Percentiles rank a stretch among this genome's conserved stretches.
Evolutionary conservation across 2,797 vertebrate species (phyloP).

Genomic region (Sebastes nivosus): DNA sequence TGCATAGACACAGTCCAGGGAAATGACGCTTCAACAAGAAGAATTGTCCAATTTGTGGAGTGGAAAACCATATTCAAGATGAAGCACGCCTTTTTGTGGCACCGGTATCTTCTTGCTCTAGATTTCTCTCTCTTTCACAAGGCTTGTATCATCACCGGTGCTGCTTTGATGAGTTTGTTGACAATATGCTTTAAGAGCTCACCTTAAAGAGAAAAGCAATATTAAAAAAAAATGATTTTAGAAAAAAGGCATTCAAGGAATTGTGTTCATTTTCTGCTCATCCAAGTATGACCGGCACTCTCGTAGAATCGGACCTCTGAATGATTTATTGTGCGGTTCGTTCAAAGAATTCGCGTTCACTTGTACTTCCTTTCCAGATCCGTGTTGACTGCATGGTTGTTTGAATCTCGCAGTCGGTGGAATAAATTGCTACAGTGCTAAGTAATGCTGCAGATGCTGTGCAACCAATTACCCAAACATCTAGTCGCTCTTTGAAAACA

Average conservation of each 20-base stretch:
- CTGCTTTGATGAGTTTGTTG: slow-evolving; percentile 42
- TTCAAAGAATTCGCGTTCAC: slow-evolving; percentile 25
- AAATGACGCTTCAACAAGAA: slow-evolving; percentile 58
- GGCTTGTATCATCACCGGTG: not conserved
- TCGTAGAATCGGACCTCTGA: slow-evolving; percentile 20
- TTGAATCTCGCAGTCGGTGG: not conserved
- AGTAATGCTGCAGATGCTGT: slow-evolving; percentile 30
- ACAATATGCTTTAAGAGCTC: slow-evolving; percentile 18
- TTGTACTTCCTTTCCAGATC: slow-evolving; percentile 14
- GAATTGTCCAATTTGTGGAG: slow-evolving; percentile 55
- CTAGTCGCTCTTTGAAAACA: slow-evolving; percentile 16
- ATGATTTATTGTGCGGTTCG: slow-evolving; percentile 57
- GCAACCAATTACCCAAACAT: slow-evolving; percentile 31
- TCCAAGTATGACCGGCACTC: slow-evolving; percentile 6
- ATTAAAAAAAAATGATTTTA: slow-evolving; percentile 26
- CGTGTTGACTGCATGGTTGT: slow-evolving; percentile 7
- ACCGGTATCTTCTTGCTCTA: slow-evolving; percentile 1
- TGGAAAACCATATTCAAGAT: slow-evolving; percentile 42
- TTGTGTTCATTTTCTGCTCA: slow-evolving; percentile 46
- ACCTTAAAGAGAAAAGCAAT: slow-evolving; percentile 17
- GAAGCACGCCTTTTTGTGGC: slow-evolving; percentile 28
- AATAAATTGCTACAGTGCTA: not conserved
- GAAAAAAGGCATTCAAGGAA: slow-evolving; percentile 8
- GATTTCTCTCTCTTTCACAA: not conserved
- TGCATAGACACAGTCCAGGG: slow-evolving; percentile 38